Conservation (phyloP, 2,888 invertebrate genomes). For the Sisyra terminalis region DNA sequence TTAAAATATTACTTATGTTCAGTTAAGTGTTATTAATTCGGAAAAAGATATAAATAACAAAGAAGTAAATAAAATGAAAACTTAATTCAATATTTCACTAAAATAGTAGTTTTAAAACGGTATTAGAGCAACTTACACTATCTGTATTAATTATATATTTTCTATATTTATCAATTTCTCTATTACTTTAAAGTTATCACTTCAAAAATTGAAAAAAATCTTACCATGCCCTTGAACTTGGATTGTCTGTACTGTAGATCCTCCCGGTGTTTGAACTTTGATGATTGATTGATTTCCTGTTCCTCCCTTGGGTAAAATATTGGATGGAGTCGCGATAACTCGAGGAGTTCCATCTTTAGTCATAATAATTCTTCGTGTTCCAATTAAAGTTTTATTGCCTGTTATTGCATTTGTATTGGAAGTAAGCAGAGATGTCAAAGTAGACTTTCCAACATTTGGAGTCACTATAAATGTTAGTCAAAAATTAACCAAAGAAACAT, state of each 20-base stretch:
- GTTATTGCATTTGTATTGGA: constrained; percentile 34
- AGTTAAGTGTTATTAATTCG: too few relatives aligned
- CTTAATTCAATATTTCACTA: too few relatives aligned
- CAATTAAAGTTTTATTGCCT: constrained; percentile 47
- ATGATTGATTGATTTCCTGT: constrained; percentile 30
- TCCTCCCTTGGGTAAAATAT: constrained; percentile 31
- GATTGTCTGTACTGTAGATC: constrained; percentile 21
- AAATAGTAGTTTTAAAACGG: too few relatives aligned
- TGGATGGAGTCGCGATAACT: constrained; percentile 40
- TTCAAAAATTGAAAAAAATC: background rate
- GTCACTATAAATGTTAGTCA: constrained; percentile 13
- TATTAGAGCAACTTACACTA: too few relatives aligned
- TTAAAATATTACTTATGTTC: too few relatives aligned
- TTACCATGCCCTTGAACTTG: constrained; percentile 28
- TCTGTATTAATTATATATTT: too few relatives aligned
- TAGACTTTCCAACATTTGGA: constrained; percentile 38
- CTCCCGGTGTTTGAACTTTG: constrained; percentile 27
- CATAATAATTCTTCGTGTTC: constrained; percentile 53
- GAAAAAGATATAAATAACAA: too few relatives aligned
- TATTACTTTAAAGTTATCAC: too few relatives aligned
- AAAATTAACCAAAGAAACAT: too few relatives aligned
- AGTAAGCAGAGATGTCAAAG: constrained; percentile 47
- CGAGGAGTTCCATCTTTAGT: constrained; percentile 54
- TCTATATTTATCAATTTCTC: too few relatives aligned
- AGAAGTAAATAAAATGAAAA: too few relatives aligned